These are phyloP conservation scores for Aporophyla lueneburgensis DNA, from an alignment of 2,888 invertebrate genomes.

Conservation along the genomic window DNA sequence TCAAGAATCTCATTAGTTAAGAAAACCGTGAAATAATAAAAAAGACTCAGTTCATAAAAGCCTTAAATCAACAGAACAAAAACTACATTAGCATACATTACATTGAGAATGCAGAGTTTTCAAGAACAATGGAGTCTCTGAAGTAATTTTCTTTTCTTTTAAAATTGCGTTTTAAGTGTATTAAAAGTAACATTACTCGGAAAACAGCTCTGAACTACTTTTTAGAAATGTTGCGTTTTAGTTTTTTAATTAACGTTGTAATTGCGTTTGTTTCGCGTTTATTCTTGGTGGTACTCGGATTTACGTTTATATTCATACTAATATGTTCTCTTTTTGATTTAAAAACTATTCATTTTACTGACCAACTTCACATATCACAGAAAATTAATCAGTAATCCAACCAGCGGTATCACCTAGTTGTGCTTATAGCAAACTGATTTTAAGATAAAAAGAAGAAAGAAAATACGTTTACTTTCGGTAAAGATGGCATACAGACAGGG, in stretches of 20 bases:
- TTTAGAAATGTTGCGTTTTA: constrained; percentile 24
- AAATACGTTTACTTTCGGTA: too few relatives aligned
- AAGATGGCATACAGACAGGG: too few relatives aligned
- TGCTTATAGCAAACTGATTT: background rate
- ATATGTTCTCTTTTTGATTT: background rate
- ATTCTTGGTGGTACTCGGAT: constrained; percentile 2
- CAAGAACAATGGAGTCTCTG: constrained; percentile 62
- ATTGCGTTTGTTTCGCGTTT: constrained; percentile 15
- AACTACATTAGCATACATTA: constrained; percentile 68
- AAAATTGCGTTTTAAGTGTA: constrained; percentile 65
- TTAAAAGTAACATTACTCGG: constrained; percentile 55
- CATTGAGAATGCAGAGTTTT: constrained; percentile 59
- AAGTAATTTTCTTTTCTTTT: constrained; percentile 62
- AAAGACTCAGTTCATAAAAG: constrained; percentile 68
- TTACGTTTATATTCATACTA: too few relatives aligned
- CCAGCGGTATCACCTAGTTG: too few relatives aligned
- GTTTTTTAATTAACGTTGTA: constrained; percentile 42
- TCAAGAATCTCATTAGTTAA: constrained; percentile 69
- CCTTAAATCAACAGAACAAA: constrained; percentile 69
- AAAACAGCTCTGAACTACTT: constrained; percentile 29
- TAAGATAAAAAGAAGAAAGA: background rate
- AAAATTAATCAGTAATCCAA: background rate
- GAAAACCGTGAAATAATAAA: constrained; percentile 70
- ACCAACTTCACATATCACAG: background rate
- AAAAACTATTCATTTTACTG: background rate